Percentiles rank a stretch among this genome's conserved stretches.
These are phyloP conservation scores for Sinelater perroti DNA, from an alignment of 2,888 invertebrate species.

Conservation along the genomic window DNA sequence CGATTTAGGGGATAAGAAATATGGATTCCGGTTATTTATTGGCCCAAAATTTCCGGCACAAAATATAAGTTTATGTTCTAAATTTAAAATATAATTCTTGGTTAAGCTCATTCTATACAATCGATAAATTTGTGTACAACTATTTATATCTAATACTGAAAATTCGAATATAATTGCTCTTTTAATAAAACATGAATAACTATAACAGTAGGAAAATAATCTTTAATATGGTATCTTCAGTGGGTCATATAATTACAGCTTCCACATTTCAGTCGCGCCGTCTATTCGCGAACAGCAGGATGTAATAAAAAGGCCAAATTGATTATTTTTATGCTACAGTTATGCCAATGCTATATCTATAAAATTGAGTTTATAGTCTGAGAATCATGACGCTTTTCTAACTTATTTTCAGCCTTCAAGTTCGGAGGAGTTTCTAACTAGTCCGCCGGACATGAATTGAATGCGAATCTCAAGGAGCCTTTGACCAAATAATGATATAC, in stretches of 20 bases:
- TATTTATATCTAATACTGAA: no score
- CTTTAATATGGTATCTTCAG: neutral
- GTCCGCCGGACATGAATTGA: slow-evolving; percentile 34
- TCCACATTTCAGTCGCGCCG: slow-evolving; percentile 18
- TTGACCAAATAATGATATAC: slow-evolving; percentile 39
- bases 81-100: slow-evolving; percentile 23
- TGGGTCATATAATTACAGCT: slow-evolving; percentile 6
- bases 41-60: slow-evolving; percentile 4
- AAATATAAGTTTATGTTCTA: slow-evolving; percentile 12
- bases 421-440: slow-evolving; percentile 38
- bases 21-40: slow-evolving; percentile 24
- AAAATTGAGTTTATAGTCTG: slow-evolving; percentile 38
- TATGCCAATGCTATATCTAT: slow-evolving; percentile 36
- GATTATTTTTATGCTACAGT: slow-evolving; percentile 29
- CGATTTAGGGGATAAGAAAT: slow-evolving; percentile 15
- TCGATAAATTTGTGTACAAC: no score
- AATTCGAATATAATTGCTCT: no score
- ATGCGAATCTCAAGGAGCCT: slow-evolving; percentile 33
- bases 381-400: slow-evolving; percentile 37
- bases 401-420: slow-evolving; percentile 34
- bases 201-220: no score
- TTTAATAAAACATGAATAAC: no score
- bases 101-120: no score
- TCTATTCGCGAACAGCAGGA: slow-evolving; percentile 11
- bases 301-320: slow-evolving; percentile 30